Base-by-base conservation (phyloP, 2,113 vertebrate species). In the Mus pahari region DNA sequence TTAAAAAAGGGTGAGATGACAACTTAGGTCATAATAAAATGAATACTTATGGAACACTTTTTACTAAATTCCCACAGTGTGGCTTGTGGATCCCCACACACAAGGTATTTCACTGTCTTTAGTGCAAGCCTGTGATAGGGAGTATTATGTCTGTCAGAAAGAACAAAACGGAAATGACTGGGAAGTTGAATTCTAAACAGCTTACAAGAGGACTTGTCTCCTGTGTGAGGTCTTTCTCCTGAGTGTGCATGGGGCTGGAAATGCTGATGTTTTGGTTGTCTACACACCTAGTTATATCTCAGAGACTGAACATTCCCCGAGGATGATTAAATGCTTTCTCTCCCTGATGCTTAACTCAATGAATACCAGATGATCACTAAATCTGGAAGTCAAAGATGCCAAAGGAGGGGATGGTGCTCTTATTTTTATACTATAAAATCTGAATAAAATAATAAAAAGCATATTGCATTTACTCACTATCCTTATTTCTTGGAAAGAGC, bases 371-470 rank as follows among this genome's bases (percentile, higher is more conserved):
- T 0, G 7, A 94, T 62, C 5, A 20, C 33, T n/a, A n/a, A 74
- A 39, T 22, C 28, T 0, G 8, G 3, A 89, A 60, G 36, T 82
- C 58, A 90, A 93, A 50, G 36, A 81, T 26, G 12, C 45, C 13
- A 77, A 68, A 53, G 16, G 20, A 84, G 22, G 45, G 26, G 17
- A 33, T 39, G 4, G 24, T 36, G 87, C 64, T 82, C 68, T 58
- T 50, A 6, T 22, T 5, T 74, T 86, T 77, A 55, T 19, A 55
- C 77, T 24, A 75, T 10, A 42, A 83, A 78, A 60, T 94, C 26
- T 48, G 39, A 82, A 77, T 8, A 64, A 55, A 97, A 84, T 87
- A 74, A 94, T 84, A 73, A 89, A 86, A 64, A 36, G 7, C 7
- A n/a, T 10, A 39, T 39, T 70, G 33, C 2, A 45, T 75, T 60